Conservation (phyloP, 2,888 invertebrate genomes). For the Listrodromus nycthemerus region DNA sequence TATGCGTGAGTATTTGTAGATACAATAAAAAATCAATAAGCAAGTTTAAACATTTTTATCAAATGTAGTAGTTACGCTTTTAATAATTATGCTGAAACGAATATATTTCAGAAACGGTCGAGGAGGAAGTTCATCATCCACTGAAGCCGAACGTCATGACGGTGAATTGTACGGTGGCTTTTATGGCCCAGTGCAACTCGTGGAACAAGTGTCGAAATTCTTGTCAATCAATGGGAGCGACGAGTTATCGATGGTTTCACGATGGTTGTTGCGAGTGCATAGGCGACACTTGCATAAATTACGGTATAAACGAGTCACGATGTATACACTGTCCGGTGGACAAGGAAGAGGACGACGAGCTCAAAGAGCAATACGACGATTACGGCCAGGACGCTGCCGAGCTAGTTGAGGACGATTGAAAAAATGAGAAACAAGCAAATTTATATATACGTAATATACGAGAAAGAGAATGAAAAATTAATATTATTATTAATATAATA, state of each 20-base stretch:
- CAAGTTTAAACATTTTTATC: not conserved
- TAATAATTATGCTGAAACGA: not conserved
- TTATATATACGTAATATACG: conserved; percentile 13
- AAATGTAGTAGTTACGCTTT: not conserved
- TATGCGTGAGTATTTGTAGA: conserved; percentile 87
- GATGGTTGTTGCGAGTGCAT: conserved; percentile 98
- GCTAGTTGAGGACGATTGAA: conserved; percentile 82
- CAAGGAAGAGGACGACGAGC: conserved; percentile 77
- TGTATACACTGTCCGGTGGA: conserved; percentile 82
- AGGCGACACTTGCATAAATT: conserved; percentile 94
- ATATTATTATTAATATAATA: conserved; percentile 21
- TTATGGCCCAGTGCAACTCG: conserved; percentile 95
- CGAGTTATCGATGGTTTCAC: conserved; percentile 96
- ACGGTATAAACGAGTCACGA: conserved; percentile 95
- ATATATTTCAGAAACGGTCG: conserved; percentile 87
- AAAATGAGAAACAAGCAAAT: conserved; percentile 19
- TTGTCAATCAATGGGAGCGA: conserved; percentile 93
- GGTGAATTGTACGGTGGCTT: conserved; percentile 96
- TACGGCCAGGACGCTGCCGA: conserved; percentile 87
- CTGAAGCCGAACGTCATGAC: conserved; percentile 88
- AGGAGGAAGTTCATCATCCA: conserved; percentile 87
- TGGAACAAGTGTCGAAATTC: conserved; percentile 94
- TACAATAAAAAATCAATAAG: not conserved
- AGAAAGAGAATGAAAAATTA: conserved; percentile 18
- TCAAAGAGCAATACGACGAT: conserved; percentile 84